phyloP scores from a whole-genome alignment of 2,113 vertebrate species.

The Otus sunia region DNA sequence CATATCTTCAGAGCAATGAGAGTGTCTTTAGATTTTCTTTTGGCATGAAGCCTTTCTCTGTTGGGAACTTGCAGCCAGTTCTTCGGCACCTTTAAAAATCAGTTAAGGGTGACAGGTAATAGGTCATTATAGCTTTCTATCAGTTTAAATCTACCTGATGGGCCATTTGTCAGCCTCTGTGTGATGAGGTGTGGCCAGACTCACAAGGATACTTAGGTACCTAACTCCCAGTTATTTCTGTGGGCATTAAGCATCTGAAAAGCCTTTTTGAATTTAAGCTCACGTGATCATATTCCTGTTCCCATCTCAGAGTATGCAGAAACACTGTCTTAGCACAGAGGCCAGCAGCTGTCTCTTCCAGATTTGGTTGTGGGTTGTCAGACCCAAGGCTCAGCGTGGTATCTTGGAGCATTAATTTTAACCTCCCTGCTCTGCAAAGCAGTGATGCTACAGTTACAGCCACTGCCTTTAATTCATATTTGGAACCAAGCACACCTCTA shows the following conservation, averaged over 20 bases:
- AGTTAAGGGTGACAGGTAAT: neutral
- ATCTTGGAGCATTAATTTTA: neutral
- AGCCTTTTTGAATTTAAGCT: neutral
- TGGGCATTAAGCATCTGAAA: neutral
- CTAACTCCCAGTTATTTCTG: neutral
- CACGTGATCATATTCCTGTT: neutral
- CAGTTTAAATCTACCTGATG: constrained; percentile 9
- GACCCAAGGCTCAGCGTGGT: neutral
- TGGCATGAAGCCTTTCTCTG: neutral
- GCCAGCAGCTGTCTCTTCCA: neutral
- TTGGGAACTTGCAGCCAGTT: neutral
- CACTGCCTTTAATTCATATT: neutral
- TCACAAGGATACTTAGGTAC: neutral
- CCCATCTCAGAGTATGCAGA: neutral
- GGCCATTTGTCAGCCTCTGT: neutral
- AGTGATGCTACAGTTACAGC: neutral
- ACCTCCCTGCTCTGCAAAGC: neutral
- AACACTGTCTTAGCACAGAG: neutral
- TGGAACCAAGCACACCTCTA: neutral
- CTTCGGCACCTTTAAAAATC: neutral
- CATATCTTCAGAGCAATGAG: neutral
- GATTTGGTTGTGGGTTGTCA: neutral
- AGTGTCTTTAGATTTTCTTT: neutral
- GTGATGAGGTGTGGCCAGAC: neutral
- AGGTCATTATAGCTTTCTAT: constrained; percentile 10